These are phyloP conservation scores for Tetranychus truncatus DNA, from an alignment of 2,888 invertebrate genomes.

Conservation along the genomic window DNA sequence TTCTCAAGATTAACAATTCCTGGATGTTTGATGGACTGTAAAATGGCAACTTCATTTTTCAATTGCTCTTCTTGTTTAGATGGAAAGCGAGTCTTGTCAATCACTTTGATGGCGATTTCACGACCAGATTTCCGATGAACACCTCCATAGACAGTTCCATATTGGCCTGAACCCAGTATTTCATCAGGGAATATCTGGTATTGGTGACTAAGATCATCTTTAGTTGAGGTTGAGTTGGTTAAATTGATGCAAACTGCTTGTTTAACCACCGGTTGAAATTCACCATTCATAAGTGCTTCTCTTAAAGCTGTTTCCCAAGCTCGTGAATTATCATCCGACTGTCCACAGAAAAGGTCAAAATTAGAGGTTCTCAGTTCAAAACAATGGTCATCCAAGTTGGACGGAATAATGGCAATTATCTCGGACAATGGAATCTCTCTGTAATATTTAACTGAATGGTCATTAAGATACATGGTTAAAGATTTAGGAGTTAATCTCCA, in stretches of 20 bases:
- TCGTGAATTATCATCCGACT: constrained; percentile 70
- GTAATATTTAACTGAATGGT: constrained; percentile 80
- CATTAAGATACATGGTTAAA: constrained; percentile 79
- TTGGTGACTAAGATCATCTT: constrained; percentile 55
- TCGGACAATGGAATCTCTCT: constrained; percentile 86
- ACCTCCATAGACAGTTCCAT: constrained; percentile 93
- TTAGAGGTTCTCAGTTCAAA: constrained; percentile 77
- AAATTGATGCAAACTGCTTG: constrained; percentile 20
- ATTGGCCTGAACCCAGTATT: constrained; percentile 92
- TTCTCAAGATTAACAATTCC: constrained; percentile 51
- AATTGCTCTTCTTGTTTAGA: constrained; percentile 96
- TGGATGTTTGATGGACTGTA: constrained; percentile 76
- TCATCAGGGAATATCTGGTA: constrained; percentile 96
- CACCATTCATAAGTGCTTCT: constrained; percentile 56
- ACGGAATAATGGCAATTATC: constrained; percentile 57
- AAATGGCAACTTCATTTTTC: constrained; percentile 92
- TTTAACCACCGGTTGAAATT: neutral
- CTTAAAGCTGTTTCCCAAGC: constrained; percentile 85
- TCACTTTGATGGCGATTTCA: constrained; percentile 91
- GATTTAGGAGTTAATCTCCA: constrained; percentile 94
- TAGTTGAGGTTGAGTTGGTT: constrained; percentile 32
- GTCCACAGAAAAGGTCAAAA: constrained; percentile 79
- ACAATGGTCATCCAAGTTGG: constrained; percentile 38
- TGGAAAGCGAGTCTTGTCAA: constrained; percentile 92
- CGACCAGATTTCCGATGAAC: constrained; percentile 55